A percentile compares a stretch with the other conserved stretches of the same genome.
Evolutionary conservation across 2,797 vertebrate species (phyloP).

Genomic region (Aldrovandia affinis): DNA sequence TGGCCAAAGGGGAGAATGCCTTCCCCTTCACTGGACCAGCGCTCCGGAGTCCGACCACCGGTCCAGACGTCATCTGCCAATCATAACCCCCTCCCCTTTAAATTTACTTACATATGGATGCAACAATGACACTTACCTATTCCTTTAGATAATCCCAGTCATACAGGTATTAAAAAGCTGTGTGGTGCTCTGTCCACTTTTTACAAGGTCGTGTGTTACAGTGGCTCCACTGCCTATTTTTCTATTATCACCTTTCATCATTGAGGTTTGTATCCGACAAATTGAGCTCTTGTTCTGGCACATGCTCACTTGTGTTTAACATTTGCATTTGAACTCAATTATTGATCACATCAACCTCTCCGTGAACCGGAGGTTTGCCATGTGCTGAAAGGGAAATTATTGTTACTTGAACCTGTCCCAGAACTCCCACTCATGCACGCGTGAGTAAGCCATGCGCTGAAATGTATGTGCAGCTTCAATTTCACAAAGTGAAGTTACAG

Average conservation of each 20-base stretch:
- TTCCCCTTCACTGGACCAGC: constrained; percentile 46
- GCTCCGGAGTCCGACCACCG: neutral
- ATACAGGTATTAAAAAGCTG: no score
- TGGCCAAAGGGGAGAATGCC: constrained; percentile 3
- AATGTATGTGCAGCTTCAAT: neutral
- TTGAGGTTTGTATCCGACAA: neutral
- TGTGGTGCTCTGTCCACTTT: neutral
- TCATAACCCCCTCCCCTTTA: neutral
- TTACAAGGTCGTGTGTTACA: neutral
- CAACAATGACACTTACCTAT: neutral
- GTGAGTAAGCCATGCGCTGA: neutral
- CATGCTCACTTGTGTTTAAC: neutral
- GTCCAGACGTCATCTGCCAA: constrained; percentile 18
- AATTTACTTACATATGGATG: no score
- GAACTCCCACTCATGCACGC: neutral
- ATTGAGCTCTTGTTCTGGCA: neutral
- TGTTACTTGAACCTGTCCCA: neutral
- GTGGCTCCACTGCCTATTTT: neutral
- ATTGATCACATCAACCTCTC: neutral
- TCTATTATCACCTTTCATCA: neutral
- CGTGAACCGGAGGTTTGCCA: neutral
- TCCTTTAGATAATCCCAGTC: no score
- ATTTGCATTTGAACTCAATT: constrained; percentile 14
- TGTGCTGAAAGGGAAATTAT: neutral
- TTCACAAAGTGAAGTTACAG: constrained; percentile 32